Conservation (phyloP, 1,140 invertebrate genomes). For the Drosophila triauraria region DNA sequence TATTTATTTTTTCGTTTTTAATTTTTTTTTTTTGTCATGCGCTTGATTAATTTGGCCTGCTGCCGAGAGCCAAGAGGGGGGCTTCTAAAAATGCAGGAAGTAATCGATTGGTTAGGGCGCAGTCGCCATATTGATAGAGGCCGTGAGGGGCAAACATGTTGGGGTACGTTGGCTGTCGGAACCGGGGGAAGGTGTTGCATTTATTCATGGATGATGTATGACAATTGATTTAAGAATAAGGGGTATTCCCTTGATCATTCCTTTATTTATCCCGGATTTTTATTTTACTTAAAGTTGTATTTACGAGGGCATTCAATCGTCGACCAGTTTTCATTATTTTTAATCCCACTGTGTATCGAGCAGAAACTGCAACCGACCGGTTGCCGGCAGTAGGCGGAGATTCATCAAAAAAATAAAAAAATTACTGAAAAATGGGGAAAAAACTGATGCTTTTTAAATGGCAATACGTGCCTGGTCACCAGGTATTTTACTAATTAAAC, state of each 20-base stretch:
- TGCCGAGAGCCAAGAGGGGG: conserved; percentile 23
- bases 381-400: conserved; percentile 68
- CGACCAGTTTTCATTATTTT: conserved; percentile 12
- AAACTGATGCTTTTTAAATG: conserved; percentile 71
- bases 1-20: conserved; percentile 3
- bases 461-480: conserved; percentile 75
- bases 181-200: neutral
- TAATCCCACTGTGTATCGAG: conserved; percentile 11
- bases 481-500: conserved; percentile 77
- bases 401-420: conserved; percentile 52
- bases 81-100: conserved; percentile 53
- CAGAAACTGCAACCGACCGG: conserved; percentile 56
- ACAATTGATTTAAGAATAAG: neutral
- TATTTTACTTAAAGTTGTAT: neutral
- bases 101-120: conserved; percentile 47
- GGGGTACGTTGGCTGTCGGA: conserved; percentile 9
- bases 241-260: neutral
- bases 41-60: conserved; percentile 59
- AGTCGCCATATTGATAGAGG: conserved; percentile 28
- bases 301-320: conserved; percentile 18
- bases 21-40: conserved; percentile 40
- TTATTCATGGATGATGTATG: neutral
- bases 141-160: conserved; percentile 5
- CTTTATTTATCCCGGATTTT: neutral
- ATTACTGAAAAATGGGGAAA: conserved; percentile 33